phyloP scores from a whole-genome alignment of 2,888 invertebrate genomes.

The Meta bourneti region DNA sequence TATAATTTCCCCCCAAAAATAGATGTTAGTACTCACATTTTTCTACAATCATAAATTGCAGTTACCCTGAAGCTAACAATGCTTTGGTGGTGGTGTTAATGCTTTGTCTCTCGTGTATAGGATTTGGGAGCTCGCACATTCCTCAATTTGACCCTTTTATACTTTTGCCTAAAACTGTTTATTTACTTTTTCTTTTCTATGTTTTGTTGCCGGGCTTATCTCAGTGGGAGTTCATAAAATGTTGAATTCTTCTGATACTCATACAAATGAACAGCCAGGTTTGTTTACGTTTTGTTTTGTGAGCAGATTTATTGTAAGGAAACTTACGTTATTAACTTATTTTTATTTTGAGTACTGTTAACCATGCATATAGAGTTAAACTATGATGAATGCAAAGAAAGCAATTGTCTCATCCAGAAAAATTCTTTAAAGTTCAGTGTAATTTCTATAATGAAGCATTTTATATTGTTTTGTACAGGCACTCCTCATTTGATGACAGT shows the following conservation, averaged over 20 bases:
- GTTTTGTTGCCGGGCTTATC: conserved; percentile 69
- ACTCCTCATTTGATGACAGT: too few relatives aligned
- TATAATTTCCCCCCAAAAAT: too few relatives aligned
- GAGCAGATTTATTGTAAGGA: background rate
- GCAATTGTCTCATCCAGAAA: too few relatives aligned
- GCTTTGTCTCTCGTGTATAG: conserved; percentile 1
- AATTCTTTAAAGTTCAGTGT: too few relatives aligned
- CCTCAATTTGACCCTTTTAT: conserved; percentile 52
- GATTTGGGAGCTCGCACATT: conserved; percentile 73
- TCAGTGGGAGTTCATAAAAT: conserved; percentile 65
- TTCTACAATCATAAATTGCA: too few relatives aligned
- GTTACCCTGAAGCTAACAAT: background rate
- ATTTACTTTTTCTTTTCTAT: conserved; percentile 72
- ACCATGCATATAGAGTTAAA: too few relatives aligned
- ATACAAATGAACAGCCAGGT: conserved; percentile 68
- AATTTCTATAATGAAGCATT: too few relatives aligned
- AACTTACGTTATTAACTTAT: too few relatives aligned
- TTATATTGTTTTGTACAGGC: too few relatives aligned
- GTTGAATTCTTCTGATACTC: conserved; percentile 51
- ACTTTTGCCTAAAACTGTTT: conserved; percentile 37
- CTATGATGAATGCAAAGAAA: too few relatives aligned
- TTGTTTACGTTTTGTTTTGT: conserved; percentile 56
- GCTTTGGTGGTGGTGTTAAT: conserved; percentile 44
- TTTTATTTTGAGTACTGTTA: too few relatives aligned
- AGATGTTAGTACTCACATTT: too few relatives aligned